phyloP scores from a whole-genome alignment of 2,888 invertebrate species.

The Lapara coniferarum region DNA sequence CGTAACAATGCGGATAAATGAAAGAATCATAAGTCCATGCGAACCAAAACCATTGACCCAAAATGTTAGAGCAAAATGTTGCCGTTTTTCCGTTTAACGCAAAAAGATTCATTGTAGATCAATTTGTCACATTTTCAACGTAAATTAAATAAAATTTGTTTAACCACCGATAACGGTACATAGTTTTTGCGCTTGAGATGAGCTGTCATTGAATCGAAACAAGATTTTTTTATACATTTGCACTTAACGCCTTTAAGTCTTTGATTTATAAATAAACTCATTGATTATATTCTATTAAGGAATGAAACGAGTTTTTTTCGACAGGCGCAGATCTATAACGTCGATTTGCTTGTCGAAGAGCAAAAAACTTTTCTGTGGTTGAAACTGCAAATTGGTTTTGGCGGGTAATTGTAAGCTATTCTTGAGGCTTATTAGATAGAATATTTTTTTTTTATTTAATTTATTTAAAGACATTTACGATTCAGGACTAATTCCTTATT shows the following conservation, averaged over 20 bases:
- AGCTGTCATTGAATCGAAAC: constrained; percentile 36
- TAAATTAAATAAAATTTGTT: constrained; percentile 61
- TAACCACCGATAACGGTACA: constrained; percentile 46
- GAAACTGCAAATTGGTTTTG: constrained; percentile 20
- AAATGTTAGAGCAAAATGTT: constrained; percentile 36
- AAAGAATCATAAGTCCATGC: constrained; percentile 36
- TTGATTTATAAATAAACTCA: constrained; percentile 29
- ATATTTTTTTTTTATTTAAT: constrained; percentile 29
- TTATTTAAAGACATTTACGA: constrained; percentile 25
- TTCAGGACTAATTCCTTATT: neutral
- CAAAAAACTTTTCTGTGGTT: neutral
- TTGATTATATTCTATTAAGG: constrained; percentile 25
- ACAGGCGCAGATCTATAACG: constrained; percentile 6
- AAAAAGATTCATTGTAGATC: constrained; percentile 42
- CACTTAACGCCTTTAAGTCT: constrained; percentile 46
- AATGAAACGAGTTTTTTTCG: constrained; percentile 25
- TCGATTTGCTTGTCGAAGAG: neutral
- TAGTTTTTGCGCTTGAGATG: constrained; percentile 42
- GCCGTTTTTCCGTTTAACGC: constrained; percentile 36
- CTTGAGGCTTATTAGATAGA: constrained; percentile 31
- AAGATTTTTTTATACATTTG: constrained; percentile 44
- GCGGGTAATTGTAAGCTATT: constrained; percentile 29
- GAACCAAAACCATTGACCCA: constrained; percentile 35
- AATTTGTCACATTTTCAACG: constrained; percentile 49
- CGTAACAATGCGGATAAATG: constrained; percentile 31